These are phyloP conservation scores for Sebastes minor DNA, from an alignment of 2,797 vertebrate species.

Conservation along the genomic window DNA sequence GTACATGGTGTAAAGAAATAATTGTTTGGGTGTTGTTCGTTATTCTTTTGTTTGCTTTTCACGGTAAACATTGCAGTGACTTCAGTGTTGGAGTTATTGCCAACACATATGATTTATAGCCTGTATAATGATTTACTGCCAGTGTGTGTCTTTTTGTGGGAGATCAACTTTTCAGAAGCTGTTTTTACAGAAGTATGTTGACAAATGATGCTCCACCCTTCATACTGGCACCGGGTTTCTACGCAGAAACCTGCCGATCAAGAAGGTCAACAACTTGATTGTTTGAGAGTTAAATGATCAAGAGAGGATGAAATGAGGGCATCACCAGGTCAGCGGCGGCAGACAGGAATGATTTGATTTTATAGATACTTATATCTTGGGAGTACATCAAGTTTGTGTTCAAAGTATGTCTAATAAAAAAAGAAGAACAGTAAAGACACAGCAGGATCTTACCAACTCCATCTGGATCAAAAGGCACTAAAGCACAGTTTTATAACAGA, in stretches of 20 bases:
- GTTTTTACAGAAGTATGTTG: not conserved
- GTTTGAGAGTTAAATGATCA: not conserved
- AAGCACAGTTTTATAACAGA: constrained; percentile 7
- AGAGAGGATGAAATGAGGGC: not conserved
- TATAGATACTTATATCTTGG: not conserved
- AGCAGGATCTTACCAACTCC: not conserved
- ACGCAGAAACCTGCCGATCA: constrained; percentile 8
- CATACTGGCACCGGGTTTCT: not conserved
- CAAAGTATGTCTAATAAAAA: not conserved
- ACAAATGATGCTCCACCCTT: not conserved
- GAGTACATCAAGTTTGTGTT: not conserved
- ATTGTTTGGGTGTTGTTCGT: not conserved
- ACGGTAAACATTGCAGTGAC: not conserved
- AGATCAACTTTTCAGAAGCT: not conserved
- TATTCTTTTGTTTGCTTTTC: not conserved
- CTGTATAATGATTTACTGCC: not conserved
- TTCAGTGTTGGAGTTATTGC: not conserved
- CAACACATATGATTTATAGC: not conserved
- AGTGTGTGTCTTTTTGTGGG: not conserved
- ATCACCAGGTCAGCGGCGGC: not conserved
- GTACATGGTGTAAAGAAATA: not conserved
- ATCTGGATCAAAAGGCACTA: not conserved
- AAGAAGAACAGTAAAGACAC: not conserved
- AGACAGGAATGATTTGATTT: not conserved
- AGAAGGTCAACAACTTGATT: not conserved